Evolutionary conservation across 2,888 invertebrate species (phyloP).

Genomic region (Plemyria rubiginata): DNA sequence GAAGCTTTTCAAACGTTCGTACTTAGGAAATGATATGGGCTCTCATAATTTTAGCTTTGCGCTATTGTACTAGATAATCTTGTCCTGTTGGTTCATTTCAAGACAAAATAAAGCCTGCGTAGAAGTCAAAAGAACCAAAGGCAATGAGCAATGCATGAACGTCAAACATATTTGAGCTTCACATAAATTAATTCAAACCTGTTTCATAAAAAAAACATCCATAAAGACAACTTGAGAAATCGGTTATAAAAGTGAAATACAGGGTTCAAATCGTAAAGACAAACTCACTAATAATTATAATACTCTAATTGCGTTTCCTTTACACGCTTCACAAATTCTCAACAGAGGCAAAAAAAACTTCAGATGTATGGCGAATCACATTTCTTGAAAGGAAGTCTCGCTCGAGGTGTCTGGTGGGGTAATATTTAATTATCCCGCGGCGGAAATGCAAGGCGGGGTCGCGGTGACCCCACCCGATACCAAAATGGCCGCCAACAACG

Average conservation of each 20-base stretch:
- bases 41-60: conserved; percentile 33
- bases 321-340: conserved; percentile 23
- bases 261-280: conserved; percentile 15
- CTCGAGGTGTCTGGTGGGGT: conserved; percentile 78
- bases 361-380: conserved; percentile 64
- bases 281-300: conserved; percentile 31
- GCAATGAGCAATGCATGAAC: background rate
- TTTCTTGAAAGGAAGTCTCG: conserved; percentile 68
- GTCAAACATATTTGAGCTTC: background rate
- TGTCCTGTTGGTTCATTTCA: background rate
- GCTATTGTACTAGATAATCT: conserved; percentile 22
- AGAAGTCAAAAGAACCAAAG: background rate
- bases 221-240: background rate
- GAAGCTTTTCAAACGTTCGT: conserved; percentile 46
- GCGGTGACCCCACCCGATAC: conserved; percentile 79
- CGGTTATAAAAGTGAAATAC: background rate
- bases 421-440: conserved; percentile 80
- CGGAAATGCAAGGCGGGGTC: conserved; percentile 83
- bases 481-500: conserved; percentile 79
- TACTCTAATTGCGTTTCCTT: conserved; percentile 39
- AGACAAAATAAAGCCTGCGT: background rate
- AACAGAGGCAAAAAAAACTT: conserved; percentile 43
- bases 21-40: conserved; percentile 32
- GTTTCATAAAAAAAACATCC: background rate
- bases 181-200: background rate